Evolutionary conservation across 1,140 invertebrate genomes (phyloP).

Genomic region (Aphidius gifuensis): DNA sequence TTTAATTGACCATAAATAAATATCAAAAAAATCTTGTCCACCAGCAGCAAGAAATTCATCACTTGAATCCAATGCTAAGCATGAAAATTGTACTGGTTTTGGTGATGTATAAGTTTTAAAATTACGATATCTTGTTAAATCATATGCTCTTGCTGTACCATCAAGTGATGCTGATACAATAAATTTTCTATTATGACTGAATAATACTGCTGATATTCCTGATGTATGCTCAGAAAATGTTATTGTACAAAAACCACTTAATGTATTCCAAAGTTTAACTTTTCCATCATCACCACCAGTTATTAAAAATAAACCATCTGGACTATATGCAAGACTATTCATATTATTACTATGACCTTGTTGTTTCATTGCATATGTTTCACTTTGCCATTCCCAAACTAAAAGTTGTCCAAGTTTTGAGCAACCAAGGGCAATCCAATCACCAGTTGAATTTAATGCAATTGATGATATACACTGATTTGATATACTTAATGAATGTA

Average conservation of each 20-base stretch:
- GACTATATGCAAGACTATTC: constrained; percentile 84
- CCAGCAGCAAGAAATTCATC: constrained; percentile 92
- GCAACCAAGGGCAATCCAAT: constrained; percentile 93
- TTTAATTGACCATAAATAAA: constrained; percentile 94
- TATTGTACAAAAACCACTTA: constrained; percentile 88
- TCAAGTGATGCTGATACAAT: constrained; percentile 88
- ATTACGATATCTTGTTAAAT: constrained; percentile 92
- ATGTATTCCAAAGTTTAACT: constrained; percentile 93
- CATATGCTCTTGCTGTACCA: constrained; percentile 93
- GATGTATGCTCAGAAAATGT: constrained; percentile 90
- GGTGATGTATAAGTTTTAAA: constrained; percentile 94
- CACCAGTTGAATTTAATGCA: constrained; percentile 79
- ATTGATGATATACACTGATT: constrained; percentile 78
- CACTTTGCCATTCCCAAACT: constrained; percentile 99
- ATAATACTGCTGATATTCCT: constrained; percentile 75
- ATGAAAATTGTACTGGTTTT: constrained; percentile 87
- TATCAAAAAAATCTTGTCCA: constrained; percentile 89
- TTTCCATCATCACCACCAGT: constrained; percentile 95
- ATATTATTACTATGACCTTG: constrained; percentile 91
- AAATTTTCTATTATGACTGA: constrained; percentile 89
- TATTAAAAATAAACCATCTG: constrained; percentile 84
- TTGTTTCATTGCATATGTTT: constrained; percentile 97
- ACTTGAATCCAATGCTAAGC: constrained; percentile 81
- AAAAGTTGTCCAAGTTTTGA: constrained; percentile 82
- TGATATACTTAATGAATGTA: constrained; percentile 84